Percentiles rank a stretch among this genome's conserved stretches.
These are phyloP conservation scores for Eucriotettix oculatus DNA, from an alignment of 2,888 invertebrate species.

Conservation along the genomic window DNA sequence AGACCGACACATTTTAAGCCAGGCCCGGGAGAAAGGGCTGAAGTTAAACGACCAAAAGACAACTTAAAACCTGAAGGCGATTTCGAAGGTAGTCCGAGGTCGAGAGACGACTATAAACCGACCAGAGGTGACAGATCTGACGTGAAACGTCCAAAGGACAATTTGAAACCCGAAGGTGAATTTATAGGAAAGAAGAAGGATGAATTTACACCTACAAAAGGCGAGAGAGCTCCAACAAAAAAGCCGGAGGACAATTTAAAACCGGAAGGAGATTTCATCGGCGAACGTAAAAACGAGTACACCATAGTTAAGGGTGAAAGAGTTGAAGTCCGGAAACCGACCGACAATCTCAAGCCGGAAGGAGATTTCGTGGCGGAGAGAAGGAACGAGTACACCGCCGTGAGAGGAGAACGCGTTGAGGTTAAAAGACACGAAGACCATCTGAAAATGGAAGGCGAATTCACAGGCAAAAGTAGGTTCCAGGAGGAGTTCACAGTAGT, in stretches of 20 bases:
- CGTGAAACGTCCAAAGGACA: slow-evolving; percentile 25
- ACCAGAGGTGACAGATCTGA: slow-evolving; percentile 22
- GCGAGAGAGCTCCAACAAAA: slow-evolving; percentile 31
- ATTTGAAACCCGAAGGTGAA: slow-evolving; percentile 33
- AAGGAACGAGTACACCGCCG: slow-evolving; percentile 15
- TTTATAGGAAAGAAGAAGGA: slow-evolving; percentile 27
- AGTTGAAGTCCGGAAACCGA: slow-evolving; percentile 20
- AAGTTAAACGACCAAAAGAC: slow-evolving; percentile 13
- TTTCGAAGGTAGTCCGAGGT: slow-evolving; percentile 10
- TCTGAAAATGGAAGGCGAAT: slow-evolving; percentile 45
- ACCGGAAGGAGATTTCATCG: slow-evolving; percentile 29
- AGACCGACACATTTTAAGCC: slow-evolving; percentile 2
- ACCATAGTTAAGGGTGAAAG: slow-evolving; percentile 12
- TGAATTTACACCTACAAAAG: slow-evolving; percentile 28
- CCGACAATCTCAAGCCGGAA: slow-evolving; percentile 24
- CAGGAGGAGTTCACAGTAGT: slow-evolving; percentile 21
- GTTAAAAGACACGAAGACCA: slow-evolving; percentile 14
- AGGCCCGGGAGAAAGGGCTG: slow-evolving; percentile 1
- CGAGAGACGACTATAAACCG: slow-evolving; percentile 20
- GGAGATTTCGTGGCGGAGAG: slow-evolving; percentile 17
- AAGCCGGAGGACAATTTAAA: slow-evolving; percentile 22
- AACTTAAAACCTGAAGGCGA: slow-evolving; percentile 46
- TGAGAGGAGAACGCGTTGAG: slow-evolving; percentile 21
- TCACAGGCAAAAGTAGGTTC: slow-evolving; percentile 9
- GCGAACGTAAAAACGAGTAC: slow-evolving; percentile 11